A percentile compares a stretch with the other conserved stretches of the same genome.
These are phyloP conservation scores for Scelioninae gen. 1 DNA, from an alignment of 2,888 invertebrate genomes.

Conservation along the genomic window DNA sequence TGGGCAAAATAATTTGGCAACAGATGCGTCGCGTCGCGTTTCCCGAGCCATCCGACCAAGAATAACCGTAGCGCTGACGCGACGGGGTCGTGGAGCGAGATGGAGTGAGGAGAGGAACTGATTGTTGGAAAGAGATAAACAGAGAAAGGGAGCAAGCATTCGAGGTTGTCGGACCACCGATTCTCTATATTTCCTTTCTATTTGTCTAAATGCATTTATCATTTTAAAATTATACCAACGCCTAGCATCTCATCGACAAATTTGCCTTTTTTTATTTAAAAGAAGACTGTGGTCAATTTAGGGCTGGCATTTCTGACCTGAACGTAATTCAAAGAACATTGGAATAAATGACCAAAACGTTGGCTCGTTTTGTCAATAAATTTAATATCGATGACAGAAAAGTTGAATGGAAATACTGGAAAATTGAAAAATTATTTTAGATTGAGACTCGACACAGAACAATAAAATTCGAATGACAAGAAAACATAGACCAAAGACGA, in stretches of 20 bases:
- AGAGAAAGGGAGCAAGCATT: constrained; percentile 22
- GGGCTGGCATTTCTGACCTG: too few relatives aligned
- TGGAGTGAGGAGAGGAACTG: constrained; percentile 55
- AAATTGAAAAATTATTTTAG: constrained; percentile 34
- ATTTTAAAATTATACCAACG: constrained; percentile 26
- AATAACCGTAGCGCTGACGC: constrained; percentile 77
- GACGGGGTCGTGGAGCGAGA: constrained; percentile 61
- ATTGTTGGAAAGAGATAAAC: constrained; percentile 36
- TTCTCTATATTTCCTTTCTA: constrained; percentile 24
- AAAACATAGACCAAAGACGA: constrained; percentile 42
- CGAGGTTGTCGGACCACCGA: constrained; percentile 8
- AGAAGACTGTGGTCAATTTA: constrained; percentile 10
- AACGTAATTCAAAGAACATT: too few relatives aligned
- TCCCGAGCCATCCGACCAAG: constrained; percentile 83
- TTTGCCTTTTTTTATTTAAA: constrained; percentile 3
- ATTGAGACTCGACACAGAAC: constrained; percentile 40
- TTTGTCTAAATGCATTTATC: constrained; percentile 23
- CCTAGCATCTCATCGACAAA: too few relatives aligned
- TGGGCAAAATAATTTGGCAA: constrained; percentile 84
- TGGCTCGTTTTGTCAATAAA: constrained; percentile 31
- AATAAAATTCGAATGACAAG: constrained; percentile 62
- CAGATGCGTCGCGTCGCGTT: constrained; percentile 83
- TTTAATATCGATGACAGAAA: constrained; percentile 2
- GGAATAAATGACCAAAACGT: constrained; percentile 7
- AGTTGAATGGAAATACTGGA: constrained; percentile 29